A percentile compares a stretch with the other conserved stretches of the same genome.
Conservation (phyloP, 2,888 invertebrate genomes). For the Dryococelus australis region DNA sequence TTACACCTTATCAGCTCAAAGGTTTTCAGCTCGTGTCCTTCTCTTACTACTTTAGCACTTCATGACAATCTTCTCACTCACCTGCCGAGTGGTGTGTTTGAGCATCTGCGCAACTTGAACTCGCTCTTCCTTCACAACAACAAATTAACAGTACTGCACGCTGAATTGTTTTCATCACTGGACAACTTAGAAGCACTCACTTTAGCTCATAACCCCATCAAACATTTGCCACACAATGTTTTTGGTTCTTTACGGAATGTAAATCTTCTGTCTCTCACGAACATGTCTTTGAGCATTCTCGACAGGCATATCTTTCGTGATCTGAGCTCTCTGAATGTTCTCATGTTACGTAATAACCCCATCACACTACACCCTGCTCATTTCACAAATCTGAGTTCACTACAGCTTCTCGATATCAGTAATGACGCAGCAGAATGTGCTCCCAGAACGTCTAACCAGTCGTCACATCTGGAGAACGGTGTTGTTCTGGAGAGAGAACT, state of each 20-base stretch:
- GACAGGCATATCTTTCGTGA: not conserved
- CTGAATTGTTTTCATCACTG: not conserved
- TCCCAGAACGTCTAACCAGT: not conserved
- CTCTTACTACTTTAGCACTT: not conserved
- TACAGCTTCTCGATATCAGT: not conserved
- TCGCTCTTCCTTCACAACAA: not conserved
- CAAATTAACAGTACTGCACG: not conserved
- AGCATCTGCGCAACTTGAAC: not conserved
- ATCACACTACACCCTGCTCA: not conserved
- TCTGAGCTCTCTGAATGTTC: not conserved
- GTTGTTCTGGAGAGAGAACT: not conserved
- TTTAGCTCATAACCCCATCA: not conserved
- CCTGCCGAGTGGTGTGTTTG: not conserved
- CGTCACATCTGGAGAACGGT: not conserved
- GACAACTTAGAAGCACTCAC: not conserved
- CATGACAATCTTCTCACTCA: not conserved
- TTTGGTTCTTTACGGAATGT: not conserved
- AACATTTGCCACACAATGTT: not conserved
- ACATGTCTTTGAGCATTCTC: not conserved
- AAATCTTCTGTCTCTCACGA: not conserved
- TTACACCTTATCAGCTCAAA: not conserved
- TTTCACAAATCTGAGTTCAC: not conserved
- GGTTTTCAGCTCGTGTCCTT: not conserved
- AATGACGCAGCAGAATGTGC: not conserved
- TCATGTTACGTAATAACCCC: not conserved